Evolutionary conservation across 2,113 vertebrate species (phyloP).

Genomic region (Dipodomys stephensi): DNA sequence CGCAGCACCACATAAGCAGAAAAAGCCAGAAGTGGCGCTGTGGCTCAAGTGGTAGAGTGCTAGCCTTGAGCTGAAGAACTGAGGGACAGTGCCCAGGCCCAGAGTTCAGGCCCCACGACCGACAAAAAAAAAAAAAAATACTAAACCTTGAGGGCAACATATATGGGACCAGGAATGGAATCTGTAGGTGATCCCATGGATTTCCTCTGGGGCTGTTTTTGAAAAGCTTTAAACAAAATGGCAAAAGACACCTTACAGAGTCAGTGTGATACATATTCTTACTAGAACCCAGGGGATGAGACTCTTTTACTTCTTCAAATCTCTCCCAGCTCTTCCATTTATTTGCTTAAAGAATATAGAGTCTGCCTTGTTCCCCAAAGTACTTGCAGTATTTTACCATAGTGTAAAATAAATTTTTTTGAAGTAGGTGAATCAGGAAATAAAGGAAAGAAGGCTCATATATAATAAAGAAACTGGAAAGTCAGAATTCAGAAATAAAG

Average conservation of each 20-base stretch:
- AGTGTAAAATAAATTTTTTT: conserved; percentile 29
- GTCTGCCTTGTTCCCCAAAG: neutral
- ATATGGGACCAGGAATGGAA: neutral
- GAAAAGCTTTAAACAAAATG: neutral
- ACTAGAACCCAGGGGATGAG: neutral
- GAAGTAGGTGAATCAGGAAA: conserved; percentile 22
- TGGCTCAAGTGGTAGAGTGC: too few species aligned
- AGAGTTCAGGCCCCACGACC: too few species aligned
- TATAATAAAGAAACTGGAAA: neutral
- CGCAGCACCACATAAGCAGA: too few species aligned
- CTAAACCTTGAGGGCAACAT: neutral
- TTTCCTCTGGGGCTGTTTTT: neutral
- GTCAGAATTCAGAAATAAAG: conserved; percentile 9
- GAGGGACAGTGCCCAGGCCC: too few species aligned
- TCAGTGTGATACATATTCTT: neutral
- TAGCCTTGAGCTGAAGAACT: too few species aligned
- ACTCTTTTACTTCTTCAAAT: neutral
- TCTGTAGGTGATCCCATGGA: neutral
- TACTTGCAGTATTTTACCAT: neutral
- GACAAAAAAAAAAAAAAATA: neutral
- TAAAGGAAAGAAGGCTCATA: conserved; percentile 10
- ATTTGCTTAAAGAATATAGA: conserved; percentile 53
- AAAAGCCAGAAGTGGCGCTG: too few species aligned
- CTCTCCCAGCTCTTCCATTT: neutral
- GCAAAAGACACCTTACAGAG: neutral